phyloP scores from a whole-genome alignment of 2,797 vertebrate species.

The Varecia variegata region DNA sequence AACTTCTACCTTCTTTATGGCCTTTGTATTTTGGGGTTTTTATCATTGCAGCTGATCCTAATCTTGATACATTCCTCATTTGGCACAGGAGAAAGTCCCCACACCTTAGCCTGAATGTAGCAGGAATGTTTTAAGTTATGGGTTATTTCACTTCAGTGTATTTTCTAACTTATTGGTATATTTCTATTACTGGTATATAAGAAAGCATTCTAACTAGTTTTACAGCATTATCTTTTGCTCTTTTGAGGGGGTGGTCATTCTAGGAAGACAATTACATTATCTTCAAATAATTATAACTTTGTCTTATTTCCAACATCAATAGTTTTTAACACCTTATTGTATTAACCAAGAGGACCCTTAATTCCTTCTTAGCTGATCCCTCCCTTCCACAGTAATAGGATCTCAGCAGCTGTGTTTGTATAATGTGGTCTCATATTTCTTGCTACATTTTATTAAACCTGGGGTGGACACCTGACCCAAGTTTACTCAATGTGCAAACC shows the following conservation, averaged over 20 bases:
- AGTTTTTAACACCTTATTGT: not conserved
- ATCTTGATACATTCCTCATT: not conserved
- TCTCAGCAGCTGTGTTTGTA: not conserved
- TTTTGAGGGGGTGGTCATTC: not conserved
- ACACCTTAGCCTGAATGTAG: not conserved
- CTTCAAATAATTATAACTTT: not conserved
- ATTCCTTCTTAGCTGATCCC: not conserved
- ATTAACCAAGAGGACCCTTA: not conserved
- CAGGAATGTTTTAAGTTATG: not conserved
- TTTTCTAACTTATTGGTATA: not conserved
- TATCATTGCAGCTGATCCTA: not conserved
- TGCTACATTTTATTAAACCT: not conserved
- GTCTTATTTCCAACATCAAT: not conserved
- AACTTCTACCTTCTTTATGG: not conserved
- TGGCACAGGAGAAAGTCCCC: not conserved
- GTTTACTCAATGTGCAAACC: not conserved
- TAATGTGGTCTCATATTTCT: not conserved
- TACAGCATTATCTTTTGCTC: not conserved
- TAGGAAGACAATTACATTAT: not conserved
- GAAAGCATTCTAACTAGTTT: not conserved
- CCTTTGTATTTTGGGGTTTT: not conserved
- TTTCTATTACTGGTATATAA: not conserved
- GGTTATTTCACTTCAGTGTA: not conserved
- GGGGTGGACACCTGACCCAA: not conserved
- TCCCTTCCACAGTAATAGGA: not conserved